Evolutionary conservation across 2,888 invertebrate genomes (phyloP).

Genomic region (Drosophila trichaetosa): DNA sequence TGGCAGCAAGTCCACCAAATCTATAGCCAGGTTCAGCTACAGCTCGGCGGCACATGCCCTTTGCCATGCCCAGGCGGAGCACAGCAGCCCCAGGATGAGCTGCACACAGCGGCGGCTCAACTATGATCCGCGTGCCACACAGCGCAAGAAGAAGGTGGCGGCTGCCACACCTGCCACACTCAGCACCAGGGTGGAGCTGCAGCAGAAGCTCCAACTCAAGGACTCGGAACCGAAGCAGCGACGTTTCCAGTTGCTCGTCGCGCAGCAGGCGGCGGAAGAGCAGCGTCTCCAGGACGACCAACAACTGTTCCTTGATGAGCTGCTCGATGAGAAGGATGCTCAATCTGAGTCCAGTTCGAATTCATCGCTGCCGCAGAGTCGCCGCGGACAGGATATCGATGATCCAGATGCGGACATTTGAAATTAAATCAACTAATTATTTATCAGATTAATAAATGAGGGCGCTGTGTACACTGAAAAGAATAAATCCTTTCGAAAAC

Average conservation of each 20-base stretch:
- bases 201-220: slow-evolving; percentile 17
- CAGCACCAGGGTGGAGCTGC: slow-evolving; percentile 2
- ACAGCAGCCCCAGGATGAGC: slow-evolving; percentile 25
- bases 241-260: slow-evolving; percentile 37
- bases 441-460: slow-evolving; percentile 17
- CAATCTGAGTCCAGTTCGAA: slow-evolving; percentile 21
- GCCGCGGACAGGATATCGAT: slow-evolving; percentile 8
- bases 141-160: slow-evolving; percentile 2
- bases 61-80: slow-evolving; percentile 38
- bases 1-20: neutral
- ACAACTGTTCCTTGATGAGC: slow-evolving; percentile 44
- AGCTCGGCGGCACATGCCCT: slow-evolving; percentile 39
- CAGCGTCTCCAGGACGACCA: slow-evolving; percentile 51
- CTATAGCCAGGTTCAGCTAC: neutral
- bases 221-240: slow-evolving; percentile 41
- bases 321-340: slow-evolving; percentile 23
- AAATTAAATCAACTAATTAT: neutral
- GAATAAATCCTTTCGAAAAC: neutral
- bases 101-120: slow-evolving; percentile 51
- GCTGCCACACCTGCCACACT: neutral
- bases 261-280: slow-evolving; percentile 50
- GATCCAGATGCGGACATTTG: neutral
- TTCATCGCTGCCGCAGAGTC: slow-evolving; percentile 38
- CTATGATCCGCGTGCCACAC: slow-evolving; percentile 54
- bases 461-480: neutral